Percentiles rank a stretch among this genome's conserved stretches.
phyloP scores from a whole-genome alignment of 2,888 invertebrate genomes.

The Galerucella pusilla region DNA sequence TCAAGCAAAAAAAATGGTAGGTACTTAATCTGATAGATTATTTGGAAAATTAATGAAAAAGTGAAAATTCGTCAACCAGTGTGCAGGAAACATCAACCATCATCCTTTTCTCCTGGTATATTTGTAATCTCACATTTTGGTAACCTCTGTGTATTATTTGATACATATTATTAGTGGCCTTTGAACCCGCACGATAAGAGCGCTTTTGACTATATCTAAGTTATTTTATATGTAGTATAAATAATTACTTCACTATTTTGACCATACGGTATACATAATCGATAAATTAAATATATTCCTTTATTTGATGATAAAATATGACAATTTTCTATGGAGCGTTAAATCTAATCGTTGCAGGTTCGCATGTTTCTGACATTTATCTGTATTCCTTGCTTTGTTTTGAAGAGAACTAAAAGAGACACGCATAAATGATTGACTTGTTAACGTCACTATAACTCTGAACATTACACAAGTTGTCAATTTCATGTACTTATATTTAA shows the following conservation, averaged over 20 bases:
- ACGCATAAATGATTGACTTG: background rate
- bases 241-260: background rate
- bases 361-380: constrained; percentile 19
- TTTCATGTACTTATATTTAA: constrained; percentile 7
- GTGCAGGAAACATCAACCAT: too few relatives aligned
- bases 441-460: background rate
- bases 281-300: background rate
- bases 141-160: too few relatives aligned
- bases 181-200: too few relatives aligned
- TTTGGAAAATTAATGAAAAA: too few relatives aligned
- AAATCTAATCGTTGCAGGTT: background rate
- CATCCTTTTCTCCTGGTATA: too few relatives aligned
- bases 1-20: too few relatives aligned
- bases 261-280: background rate
- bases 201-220: too few relatives aligned
- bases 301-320: background rate
- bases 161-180: too few relatives aligned
- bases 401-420: constrained; percentile 12
- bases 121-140: too few relatives aligned
- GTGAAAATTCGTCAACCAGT: too few relatives aligned
- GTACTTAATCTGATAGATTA: too few relatives aligned
- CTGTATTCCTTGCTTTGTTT: background rate
- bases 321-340: background rate
- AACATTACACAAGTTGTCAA: constrained; percentile 12
- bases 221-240: background rate